Base-by-base conservation (phyloP, 2,888 invertebrate species). In the Ceraclea dissimilis region DNA sequence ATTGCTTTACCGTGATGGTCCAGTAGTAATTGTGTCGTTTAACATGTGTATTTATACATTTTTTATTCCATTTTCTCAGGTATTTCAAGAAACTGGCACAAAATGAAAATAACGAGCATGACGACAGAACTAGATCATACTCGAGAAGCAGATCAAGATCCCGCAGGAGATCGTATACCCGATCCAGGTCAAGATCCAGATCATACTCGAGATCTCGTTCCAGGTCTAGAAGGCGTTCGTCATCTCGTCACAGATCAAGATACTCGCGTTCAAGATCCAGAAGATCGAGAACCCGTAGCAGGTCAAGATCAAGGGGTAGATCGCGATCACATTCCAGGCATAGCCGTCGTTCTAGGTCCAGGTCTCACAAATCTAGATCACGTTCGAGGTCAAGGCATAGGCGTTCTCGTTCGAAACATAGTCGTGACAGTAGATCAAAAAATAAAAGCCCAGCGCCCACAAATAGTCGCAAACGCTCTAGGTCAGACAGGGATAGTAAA, bases 71-170 rank as follows among this genome's bases (percentile, higher is more conserved):
- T n/a, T 77, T 78, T 63, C 71, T 73, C 62, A 81, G 82, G 63
- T 83, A 84, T 59, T 83, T 83, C 62, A 79, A 81, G 51, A 82
- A 78, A 64, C 71, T 85, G 33, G 73, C 81, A 0, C 78, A 80
- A 48, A 39, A 39, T 39, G 73, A 79, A 44, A 79, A 81, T 51
- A 70, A 78, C 55, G 75, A 71, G 62, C 74, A 73, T 63, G 73
- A 75, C 61, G 76, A 79, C 63, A 57, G 59, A 21, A 76, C 77
- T 43, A 70, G 74, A 4, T 63, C 67, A 49, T 67, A 66, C 21
- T 64, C 65, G 0, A 68, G 68, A 2, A 70, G 67, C 50, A 68
- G 67, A 34, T 65, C 64, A 39, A 63, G 62, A 58, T 66, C 66
- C 33, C 65, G 63, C 20, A 61, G 65, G 16, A 62, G 60, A 39